Base-by-base conservation (phyloP, 2,113 vertebrate genomes). In the Myiopsitta monachus region DNA sequence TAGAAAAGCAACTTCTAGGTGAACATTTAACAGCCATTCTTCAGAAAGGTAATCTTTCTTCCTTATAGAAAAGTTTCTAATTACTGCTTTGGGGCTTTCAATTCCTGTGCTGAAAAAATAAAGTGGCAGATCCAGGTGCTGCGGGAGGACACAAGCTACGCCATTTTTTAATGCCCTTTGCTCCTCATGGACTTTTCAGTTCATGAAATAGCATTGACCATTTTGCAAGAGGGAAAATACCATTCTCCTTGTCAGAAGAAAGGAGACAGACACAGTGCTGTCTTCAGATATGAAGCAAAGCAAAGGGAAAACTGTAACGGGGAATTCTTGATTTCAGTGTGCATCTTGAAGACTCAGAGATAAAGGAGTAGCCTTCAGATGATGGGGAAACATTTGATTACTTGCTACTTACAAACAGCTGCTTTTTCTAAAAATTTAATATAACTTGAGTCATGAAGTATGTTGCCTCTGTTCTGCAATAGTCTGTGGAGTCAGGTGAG, bases 1-100 rank as follows among this genome's bases (percentile, higher is more conserved):
- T 99, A 97, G 99, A 99, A 98, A 99, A 99, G 93, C 99, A 99
- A 90, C 97, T 99, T 95, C 98, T 99, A 95, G 99, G 99, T 96
- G 99, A 99, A 99, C 99, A 99, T 97, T 98, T 99, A 97, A 98
- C 99, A 63, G 97, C 99, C 75, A 99, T 99, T 97, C 98, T 99
- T 91, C 99, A 99, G 96, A 99, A 99, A 99, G 99, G 99, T 99
- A 98, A 95, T 94, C 73, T 73, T 78, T 70, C 81, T 83, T 92
- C 86, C 88, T 95, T 88, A 90, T 94, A 49, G 63, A 92, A 95
- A 75, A 84, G 38, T 92, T 95, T 90, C 57, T 94, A 44, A 88
- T 92, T 92, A 59, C 79, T 96, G 92, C 76, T 94, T 94, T 0
- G 18, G 91, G 93, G 81, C 88, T 95, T 95, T 95, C 54, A 91